Percentiles rank a stretch among this genome's conserved stretches.
phyloP scores from a whole-genome alignment of 2,888 invertebrate genomes.

The Proisotoma minuta region DNA sequence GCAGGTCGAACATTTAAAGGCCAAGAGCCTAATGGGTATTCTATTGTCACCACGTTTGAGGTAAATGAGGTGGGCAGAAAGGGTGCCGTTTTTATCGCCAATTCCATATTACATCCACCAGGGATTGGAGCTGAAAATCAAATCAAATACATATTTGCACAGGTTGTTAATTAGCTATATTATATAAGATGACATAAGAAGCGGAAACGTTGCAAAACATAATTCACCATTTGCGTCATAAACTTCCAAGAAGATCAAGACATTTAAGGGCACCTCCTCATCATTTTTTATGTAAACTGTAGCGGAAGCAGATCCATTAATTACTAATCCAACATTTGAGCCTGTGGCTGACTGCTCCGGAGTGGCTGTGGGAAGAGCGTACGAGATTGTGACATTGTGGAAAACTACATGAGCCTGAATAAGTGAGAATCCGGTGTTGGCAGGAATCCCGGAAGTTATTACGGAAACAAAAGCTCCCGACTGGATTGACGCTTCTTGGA shows the following conservation, averaged over 20 bases:
- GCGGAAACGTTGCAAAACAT: constrained; percentile 1
- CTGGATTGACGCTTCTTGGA: constrained; percentile 16
- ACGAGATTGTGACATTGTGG: constrained; percentile 58
- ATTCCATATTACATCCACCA: constrained; percentile 73
- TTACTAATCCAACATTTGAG: constrained; percentile 60
- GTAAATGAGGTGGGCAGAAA: constrained; percentile 55
- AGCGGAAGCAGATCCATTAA: constrained; percentile 35
- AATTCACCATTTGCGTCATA: constrained; percentile 56
- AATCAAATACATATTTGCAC: too few relatives aligned
- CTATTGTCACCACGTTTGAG: constrained; percentile 55
- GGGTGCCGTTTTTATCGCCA: constrained; percentile 60
- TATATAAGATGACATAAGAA: too few relatives aligned
- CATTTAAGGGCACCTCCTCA: constrained; percentile 50
- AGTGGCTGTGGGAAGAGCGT: constrained; percentile 49
- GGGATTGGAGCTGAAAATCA: constrained; percentile 65
- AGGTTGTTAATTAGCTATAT: too few relatives aligned
- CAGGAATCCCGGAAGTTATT: constrained; percentile 47
- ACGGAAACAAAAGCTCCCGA: constrained; percentile 19
- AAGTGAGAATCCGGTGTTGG: constrained; percentile 57
- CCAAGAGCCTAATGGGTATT: constrained; percentile 53
- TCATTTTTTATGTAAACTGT: constrained; percentile 54
- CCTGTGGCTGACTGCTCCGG: constrained; percentile 55
- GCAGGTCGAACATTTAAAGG: constrained; percentile 50
- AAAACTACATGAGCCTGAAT: constrained; percentile 63
- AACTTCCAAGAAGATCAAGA: constrained; percentile 56